A percentile compares a stretch with the other conserved stretches of the same genome.
Evolutionary conservation across 1,140 invertebrate species (phyloP).

Genomic region (Aphaenogaster floridana): DNA sequence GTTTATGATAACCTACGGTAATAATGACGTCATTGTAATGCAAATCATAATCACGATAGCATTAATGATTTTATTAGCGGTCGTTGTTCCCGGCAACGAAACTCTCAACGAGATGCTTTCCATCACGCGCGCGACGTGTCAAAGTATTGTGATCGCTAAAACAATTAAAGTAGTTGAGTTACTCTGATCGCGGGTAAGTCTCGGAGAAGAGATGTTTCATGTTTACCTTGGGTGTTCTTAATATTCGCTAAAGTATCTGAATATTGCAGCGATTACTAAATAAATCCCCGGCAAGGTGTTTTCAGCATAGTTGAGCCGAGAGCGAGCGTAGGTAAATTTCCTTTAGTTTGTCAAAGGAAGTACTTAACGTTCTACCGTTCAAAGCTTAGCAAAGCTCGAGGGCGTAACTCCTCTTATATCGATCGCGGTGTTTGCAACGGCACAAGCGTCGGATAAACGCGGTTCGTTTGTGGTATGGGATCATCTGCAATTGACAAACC

Average conservation of each 20-base stretch:
- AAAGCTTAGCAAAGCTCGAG: conserved; percentile 51
- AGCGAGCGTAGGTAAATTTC: conserved; percentile 46
- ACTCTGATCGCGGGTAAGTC: not conserved
- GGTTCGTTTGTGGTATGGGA: conserved; percentile 54
- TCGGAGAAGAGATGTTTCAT: not conserved
- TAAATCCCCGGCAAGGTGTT: conserved; percentile 32
- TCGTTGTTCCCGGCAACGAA: not conserved
- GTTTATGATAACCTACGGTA: conserved; percentile 2
- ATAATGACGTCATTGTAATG: conserved; percentile 44
- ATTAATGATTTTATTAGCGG: conserved; percentile 23
- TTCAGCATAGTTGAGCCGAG: conserved; percentile 35
- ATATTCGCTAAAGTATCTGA: conserved; percentile 26
- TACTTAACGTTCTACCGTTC: conserved; percentile 57
- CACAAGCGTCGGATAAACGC: conserved; percentile 54
- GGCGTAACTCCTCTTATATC: conserved; percentile 57
- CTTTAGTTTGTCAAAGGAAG: conserved; percentile 55
- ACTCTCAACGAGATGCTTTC: not conserved
- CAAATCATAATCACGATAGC: conserved; percentile 24
- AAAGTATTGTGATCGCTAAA: not conserved
- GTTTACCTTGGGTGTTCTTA: not conserved
- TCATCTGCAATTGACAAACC: conserved; percentile 64
- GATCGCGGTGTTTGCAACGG: conserved; percentile 60
- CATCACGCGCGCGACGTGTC: not conserved
- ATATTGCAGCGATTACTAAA: conserved; percentile 42
- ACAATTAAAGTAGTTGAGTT: too few species aligned